Evolutionary conservation across 2,888 invertebrate species (phyloP).

Genomic region (Drosophila niveifrons): DNA sequence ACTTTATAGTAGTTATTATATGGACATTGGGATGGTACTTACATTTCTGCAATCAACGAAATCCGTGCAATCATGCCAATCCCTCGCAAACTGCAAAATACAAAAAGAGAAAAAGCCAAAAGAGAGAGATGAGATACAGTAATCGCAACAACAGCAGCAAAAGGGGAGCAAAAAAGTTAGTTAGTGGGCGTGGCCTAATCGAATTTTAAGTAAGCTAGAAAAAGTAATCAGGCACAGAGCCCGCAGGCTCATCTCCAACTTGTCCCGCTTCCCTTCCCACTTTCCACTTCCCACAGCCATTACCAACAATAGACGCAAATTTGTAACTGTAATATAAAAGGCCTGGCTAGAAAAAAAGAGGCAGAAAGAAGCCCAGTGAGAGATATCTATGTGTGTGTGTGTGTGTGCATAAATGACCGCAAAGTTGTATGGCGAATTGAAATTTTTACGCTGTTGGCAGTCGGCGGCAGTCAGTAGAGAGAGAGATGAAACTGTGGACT

Average conservation of each 20-base stretch:
- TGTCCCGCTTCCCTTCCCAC: background rate
- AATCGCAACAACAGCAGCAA: conserved; percentile 12
- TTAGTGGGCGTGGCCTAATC: conserved; percentile 79
- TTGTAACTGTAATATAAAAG: conserved; percentile 77
- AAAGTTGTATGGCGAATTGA: conserved; percentile 77
- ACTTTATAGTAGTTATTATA: conserved; percentile 41
- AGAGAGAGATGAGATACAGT: conserved; percentile 10
- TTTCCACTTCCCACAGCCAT: conserved; percentile 37
- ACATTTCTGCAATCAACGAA: conserved; percentile 85
- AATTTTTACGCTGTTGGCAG: conserved; percentile 73
- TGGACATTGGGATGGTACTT: conserved; percentile 67
- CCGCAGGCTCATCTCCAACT: conserved; percentile 39
- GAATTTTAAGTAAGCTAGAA: conserved; percentile 79
- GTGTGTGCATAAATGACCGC: conserved; percentile 70
- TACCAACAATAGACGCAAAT: conserved; percentile 77
- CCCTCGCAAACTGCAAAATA: conserved; percentile 83
- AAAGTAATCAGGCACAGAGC: conserved; percentile 74
- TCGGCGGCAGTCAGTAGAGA: background rate
- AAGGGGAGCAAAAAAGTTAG: conserved; percentile 61
- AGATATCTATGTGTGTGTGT: conserved; percentile 8
- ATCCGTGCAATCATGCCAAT: conserved; percentile 85
- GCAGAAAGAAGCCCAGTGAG: conserved; percentile 13
- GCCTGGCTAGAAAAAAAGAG: conserved; percentile 50
- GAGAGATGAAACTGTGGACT: conserved; percentile 52
- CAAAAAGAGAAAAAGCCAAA: conserved; percentile 11